These are phyloP conservation scores for Sebastes ruberrimus DNA, from an alignment of 2,797 vertebrate genomes.

Conservation along the genomic window DNA sequence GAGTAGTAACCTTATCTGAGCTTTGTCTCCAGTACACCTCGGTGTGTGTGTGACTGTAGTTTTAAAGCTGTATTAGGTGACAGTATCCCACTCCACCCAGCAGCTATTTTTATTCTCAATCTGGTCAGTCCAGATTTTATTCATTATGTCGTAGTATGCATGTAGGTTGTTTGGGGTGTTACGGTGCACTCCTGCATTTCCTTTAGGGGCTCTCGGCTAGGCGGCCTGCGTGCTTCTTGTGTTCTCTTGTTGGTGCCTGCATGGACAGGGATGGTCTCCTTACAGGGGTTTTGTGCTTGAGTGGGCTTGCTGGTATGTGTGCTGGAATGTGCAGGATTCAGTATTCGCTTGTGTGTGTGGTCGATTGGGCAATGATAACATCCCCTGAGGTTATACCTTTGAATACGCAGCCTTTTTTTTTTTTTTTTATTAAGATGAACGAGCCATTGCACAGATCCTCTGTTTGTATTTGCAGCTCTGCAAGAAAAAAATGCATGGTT, in stretches of 20 bases:
- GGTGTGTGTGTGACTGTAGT: neutral
- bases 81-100: slow-evolving; percentile 8
- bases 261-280: slow-evolving; percentile 33
- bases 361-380: slow-evolving; percentile 33
- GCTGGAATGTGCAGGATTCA: slow-evolving; percentile 47
- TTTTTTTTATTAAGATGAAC: neutral
- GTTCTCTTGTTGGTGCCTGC: slow-evolving; percentile 48
- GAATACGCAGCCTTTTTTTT: neutral
- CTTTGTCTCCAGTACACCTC: neutral
- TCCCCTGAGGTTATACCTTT: slow-evolving; percentile 31
- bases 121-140: neutral
- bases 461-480: neutral
- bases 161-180: neutral
- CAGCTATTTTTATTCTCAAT: neutral
- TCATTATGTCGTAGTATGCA: neutral
- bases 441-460: neutral
- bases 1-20: slow-evolving; percentile 9
- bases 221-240: slow-evolving; percentile 24
- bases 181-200: slow-evolving; percentile 14
- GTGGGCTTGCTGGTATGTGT: slow-evolving; percentile 54
- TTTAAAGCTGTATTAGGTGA: neutral
- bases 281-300: slow-evolving; percentile 29
- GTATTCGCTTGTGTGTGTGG: neutral
- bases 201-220: slow-evolving; percentile 31
- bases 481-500: slow-evolving; percentile 14